These are phyloP conservation scores for Agrilus planipennis DNA, from an alignment of 1,140 invertebrate species.

Conservation along the genomic window DNA sequence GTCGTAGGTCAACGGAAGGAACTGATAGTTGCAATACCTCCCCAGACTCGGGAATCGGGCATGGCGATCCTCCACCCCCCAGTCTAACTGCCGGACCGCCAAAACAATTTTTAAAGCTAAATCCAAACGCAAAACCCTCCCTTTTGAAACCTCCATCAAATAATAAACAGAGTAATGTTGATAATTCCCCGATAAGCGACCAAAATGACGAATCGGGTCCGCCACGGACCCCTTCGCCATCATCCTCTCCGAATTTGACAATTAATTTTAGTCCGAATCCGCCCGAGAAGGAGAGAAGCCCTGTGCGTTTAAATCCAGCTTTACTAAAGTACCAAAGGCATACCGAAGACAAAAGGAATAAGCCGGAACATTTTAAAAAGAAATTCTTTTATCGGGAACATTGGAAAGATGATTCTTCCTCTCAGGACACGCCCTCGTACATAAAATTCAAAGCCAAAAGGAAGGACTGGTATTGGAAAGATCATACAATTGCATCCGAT, in stretches of 20 bases:
- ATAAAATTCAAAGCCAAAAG: slow-evolving; percentile 56
- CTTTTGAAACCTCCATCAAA: slow-evolving; percentile 32
- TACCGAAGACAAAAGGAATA: slow-evolving; percentile 37
- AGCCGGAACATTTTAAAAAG: slow-evolving; percentile 59
- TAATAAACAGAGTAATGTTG: slow-evolving; percentile 26
- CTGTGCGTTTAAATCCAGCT: slow-evolving; percentile 31
- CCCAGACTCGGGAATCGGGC: slow-evolving; percentile 65
- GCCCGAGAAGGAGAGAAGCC: slow-evolving; percentile 22
- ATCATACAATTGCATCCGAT: slow-evolving; percentile 6
- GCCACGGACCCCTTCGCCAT: slow-evolving; percentile 56
- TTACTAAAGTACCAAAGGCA: slow-evolving; percentile 52
- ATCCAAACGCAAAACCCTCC: slow-evolving; percentile 28
- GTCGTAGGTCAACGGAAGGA: slow-evolving; percentile 62
- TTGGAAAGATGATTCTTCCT: slow-evolving; percentile 38
- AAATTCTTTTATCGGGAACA: slow-evolving; percentile 62
- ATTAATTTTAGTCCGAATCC: slow-evolving; percentile 34
- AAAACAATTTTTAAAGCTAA: slow-evolving; percentile 26
- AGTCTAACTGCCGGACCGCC: slow-evolving; percentile 41
- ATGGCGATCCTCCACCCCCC: slow-evolving; percentile 43
- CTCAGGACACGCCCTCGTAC: too few species aligned
- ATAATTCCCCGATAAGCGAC: slow-evolving; percentile 38
- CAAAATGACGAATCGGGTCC: slow-evolving; percentile 41
- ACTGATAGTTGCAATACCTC: slow-evolving; percentile 58
- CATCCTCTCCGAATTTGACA: slow-evolving; percentile 36
- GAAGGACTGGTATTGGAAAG: slow-evolving; percentile 60